Evolutionary conservation across 2,113 vertebrate genomes (phyloP).

Genomic region (Anguilla rostrata): DNA sequence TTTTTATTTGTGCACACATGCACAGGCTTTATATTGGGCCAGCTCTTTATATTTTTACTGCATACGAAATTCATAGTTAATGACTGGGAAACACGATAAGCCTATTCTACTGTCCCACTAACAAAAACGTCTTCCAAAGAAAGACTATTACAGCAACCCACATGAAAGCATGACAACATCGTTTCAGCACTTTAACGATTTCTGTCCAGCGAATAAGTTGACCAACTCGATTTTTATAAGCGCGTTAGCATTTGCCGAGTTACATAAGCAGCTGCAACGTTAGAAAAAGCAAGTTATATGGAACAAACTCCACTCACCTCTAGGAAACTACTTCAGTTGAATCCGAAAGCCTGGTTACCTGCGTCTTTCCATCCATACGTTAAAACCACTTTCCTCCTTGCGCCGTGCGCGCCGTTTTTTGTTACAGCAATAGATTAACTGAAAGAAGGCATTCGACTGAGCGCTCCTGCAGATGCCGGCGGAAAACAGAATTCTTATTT

Average conservation of each 20-base stretch:
- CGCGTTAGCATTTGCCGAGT: background rate
- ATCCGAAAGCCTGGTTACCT: constrained; percentile 53
- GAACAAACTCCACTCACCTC: constrained; percentile 57
- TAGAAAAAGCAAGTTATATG: background rate
- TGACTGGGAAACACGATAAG: background rate
- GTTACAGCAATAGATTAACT: background rate
- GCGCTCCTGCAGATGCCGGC: background rate
- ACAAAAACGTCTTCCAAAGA: background rate
- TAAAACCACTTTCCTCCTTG: background rate
- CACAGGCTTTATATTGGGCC: background rate
- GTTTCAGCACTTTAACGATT: background rate
- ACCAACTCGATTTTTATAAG: background rate
- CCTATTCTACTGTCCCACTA: background rate
- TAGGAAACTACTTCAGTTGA: constrained; percentile 47
- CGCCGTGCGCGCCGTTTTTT: background rate
- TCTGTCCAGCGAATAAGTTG: background rate
- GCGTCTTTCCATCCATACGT: constrained; percentile 56
- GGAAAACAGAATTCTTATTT: background rate
- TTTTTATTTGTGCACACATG: background rate
- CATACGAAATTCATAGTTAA: background rate
- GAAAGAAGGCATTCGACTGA: background rate
- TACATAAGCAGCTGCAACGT: background rate
- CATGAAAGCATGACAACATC: background rate
- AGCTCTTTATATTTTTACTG: background rate
- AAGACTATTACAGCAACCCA: background rate